These are phyloP conservation scores for Orthonevra nobilis DNA, from an alignment of 2,888 invertebrate genomes.

Conservation along the genomic window DNA sequence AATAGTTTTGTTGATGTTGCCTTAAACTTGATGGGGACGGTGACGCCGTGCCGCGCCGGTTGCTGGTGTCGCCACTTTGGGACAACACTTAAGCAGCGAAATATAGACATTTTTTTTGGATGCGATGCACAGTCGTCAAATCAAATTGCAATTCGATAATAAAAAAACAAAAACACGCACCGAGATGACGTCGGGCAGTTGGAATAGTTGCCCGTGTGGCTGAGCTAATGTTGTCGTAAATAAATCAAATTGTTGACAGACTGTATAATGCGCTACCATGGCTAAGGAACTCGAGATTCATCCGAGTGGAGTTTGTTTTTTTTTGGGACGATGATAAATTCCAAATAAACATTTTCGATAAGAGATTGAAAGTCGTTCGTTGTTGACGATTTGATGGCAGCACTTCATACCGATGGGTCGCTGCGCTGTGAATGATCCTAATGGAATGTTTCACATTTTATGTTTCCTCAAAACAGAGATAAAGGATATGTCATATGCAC, in stretches of 20 bases:
- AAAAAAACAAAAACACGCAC: constrained; percentile 19
- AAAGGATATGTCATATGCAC: too few relatives aligned
- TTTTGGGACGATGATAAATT: constrained; percentile 4
- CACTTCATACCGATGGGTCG: constrained; percentile 1
- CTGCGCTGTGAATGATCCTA: constrained; percentile 5
- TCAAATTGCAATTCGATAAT: constrained; percentile 48
- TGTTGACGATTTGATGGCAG: not conserved
- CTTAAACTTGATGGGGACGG: constrained; percentile 31
- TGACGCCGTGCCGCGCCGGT: constrained; percentile 1
- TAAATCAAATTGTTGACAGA: constrained; percentile 63
- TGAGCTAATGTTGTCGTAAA: constrained; percentile 55
- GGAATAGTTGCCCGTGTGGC: constrained; percentile 10
- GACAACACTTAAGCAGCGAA: constrained; percentile 56
- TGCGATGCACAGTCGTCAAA: constrained; percentile 32
- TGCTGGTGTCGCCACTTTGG: constrained; percentile 39
- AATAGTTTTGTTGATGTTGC: constrained; percentile 60
- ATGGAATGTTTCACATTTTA: constrained; percentile 2
- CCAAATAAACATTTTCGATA: constrained; percentile 10
- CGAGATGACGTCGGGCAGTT: not conserved
- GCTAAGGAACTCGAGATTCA: not conserved
- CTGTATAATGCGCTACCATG: not conserved
- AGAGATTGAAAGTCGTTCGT: not conserved
- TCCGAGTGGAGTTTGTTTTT: constrained; percentile 14
- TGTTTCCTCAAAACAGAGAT: constrained; percentile 3
- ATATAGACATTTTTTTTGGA: constrained; percentile 57